These are phyloP conservation scores for Xestoiulus laeticollis DNA, from an alignment of 2,888 invertebrate genomes.

Conservation along the genomic window DNA sequence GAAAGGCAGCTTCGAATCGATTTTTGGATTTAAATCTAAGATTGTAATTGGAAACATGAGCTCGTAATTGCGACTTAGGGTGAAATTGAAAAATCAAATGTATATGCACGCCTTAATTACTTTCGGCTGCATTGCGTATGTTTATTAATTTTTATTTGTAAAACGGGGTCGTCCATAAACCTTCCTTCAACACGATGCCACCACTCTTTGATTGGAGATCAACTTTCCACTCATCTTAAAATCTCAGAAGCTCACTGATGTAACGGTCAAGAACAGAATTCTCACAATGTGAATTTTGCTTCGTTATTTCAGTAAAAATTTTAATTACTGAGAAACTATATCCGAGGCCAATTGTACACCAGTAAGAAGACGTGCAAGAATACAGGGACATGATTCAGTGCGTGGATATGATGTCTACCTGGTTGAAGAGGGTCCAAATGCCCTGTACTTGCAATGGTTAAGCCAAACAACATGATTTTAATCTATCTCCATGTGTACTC, in stretches of 20 bases:
- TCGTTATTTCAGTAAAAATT: constrained; percentile 26
- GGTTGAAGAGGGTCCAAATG: too few relatives aligned
- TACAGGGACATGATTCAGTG: background rate
- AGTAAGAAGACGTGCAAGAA: background rate
- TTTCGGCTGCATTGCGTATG: background rate
- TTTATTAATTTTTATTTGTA: background rate
- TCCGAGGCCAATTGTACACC: background rate
- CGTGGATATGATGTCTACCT: background rate
- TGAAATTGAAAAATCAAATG: constrained; percentile 26
- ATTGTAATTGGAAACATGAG: constrained; percentile 26
- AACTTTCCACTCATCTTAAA: too few relatives aligned
- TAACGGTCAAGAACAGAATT: background rate
- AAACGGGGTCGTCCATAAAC: constrained; percentile 16
- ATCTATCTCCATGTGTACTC: too few relatives aligned
- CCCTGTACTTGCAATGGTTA: too few relatives aligned
- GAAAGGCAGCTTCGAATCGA: background rate
- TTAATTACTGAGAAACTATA: constrained; percentile 26
- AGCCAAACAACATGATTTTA: too few relatives aligned
- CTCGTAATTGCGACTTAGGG: constrained; percentile 26
- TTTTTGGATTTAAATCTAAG: constrained; percentile 17
- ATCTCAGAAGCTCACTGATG: too few relatives aligned
- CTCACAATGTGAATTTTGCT: constrained; percentile 8
- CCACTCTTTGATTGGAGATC: too few relatives aligned
- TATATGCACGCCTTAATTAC: background rate
- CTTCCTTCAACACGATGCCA: too few relatives aligned